Conservation (phyloP, 2,888 invertebrate genomes). For the Choreutis nemorana region DNA sequence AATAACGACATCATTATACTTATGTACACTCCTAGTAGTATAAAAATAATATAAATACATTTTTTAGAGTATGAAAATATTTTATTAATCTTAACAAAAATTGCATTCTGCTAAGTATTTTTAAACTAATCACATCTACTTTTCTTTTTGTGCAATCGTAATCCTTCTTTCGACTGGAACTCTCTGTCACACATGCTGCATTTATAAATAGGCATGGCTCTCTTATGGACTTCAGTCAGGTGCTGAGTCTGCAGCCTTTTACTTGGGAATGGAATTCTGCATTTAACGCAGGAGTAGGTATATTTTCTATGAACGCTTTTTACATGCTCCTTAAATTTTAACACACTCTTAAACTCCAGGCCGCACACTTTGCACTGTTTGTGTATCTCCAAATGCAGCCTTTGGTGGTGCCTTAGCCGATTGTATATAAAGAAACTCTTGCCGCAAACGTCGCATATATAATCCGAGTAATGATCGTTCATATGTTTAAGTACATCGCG, state of each 20-base stretch:
- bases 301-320: conserved; percentile 44
- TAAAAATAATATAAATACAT: too few species aligned
- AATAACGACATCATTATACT: too few species aligned
- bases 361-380: conserved; percentile 41
- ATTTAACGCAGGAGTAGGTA: conserved; percentile 41
- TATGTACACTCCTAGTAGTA: too few species aligned
- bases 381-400: conserved; percentile 48
- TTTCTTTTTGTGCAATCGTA: too few species aligned
- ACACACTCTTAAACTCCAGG: conserved; percentile 39
- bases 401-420: conserved; percentile 52
- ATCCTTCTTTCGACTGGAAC: too few species aligned
- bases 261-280: conserved; percentile 46
- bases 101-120: too few species aligned
- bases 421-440: conserved; percentile 57
- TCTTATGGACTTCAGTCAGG: conserved; percentile 46
- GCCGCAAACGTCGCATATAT: conserved; percentile 57
- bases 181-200: too few species aligned
- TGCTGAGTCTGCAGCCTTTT: conserved; percentile 50
- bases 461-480: conserved; percentile 56
- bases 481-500: conserved; percentile 47
- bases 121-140: too few species aligned
- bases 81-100: too few species aligned
- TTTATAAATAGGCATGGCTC: too few species aligned
- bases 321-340: conserved; percentile 40
- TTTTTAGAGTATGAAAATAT: too few species aligned